These are phyloP conservation scores for Papilio helenus DNA, from an alignment of 1,140 invertebrate genomes.

Conservation along the genomic window DNA sequence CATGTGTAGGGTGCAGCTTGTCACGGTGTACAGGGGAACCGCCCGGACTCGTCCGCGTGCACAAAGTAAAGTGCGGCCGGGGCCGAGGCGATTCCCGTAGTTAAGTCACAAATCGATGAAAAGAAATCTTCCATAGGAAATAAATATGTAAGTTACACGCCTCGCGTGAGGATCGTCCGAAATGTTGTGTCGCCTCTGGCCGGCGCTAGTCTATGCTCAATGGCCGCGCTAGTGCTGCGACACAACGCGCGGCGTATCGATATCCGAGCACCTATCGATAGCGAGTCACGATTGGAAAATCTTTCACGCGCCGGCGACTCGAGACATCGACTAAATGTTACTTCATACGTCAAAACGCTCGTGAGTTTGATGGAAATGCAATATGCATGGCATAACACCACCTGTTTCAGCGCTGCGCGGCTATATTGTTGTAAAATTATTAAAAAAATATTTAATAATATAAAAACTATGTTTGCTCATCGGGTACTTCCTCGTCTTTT, in stretches of 20 bases:
- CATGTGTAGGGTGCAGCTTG: constrained; percentile 52
- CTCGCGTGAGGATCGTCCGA: constrained; percentile 64
- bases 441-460: constrained; percentile 53
- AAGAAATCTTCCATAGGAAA: constrained; percentile 81
- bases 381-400: constrained; percentile 64
- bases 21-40: constrained; percentile 64
- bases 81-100: constrained; percentile 71
- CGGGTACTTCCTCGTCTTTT: constrained; percentile 75
- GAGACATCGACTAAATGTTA: constrained; percentile 82
- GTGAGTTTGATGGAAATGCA: constrained; percentile 50
- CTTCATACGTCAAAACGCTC: constrained; percentile 74
- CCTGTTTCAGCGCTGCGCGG: constrained; percentile 61
- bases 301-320: constrained; percentile 61
- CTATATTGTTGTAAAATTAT: constrained; percentile 74
- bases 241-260: constrained; percentile 41
- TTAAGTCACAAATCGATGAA: constrained; percentile 77
- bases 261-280: constrained; percentile 39
- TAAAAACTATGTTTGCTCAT: constrained; percentile 73
- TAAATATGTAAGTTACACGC: constrained; percentile 76
- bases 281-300: constrained; percentile 55
- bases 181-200: constrained; percentile 48
- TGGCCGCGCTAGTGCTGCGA: constrained; percentile 59
- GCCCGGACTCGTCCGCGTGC: constrained; percentile 68
- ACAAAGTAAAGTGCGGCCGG: constrained; percentile 70
- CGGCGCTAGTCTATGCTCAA: constrained; percentile 75